These are phyloP conservation scores for Parelbella ahira DNA, from an alignment of 2,888 invertebrate species.

Conservation along the genomic window DNA sequence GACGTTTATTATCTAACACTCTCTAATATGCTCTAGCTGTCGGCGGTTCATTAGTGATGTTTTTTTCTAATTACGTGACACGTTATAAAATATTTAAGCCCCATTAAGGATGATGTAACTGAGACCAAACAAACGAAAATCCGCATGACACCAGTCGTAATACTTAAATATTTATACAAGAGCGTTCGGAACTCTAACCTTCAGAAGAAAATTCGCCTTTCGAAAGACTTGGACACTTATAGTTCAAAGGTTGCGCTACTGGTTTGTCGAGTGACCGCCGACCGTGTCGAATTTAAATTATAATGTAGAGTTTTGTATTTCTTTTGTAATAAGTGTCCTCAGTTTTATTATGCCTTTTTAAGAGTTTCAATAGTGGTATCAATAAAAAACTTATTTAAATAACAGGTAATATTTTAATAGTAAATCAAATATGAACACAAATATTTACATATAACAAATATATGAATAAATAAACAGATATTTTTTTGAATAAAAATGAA, in stretches of 20 bases:
- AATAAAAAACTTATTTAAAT: no score
- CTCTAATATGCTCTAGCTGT: constrained; percentile 8
- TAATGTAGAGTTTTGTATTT: background rate
- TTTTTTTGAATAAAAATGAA: no score
- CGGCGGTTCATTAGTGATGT: constrained; percentile 14
- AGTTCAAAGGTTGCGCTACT: constrained; percentile 67
- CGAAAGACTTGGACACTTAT: constrained; percentile 39
- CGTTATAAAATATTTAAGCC: constrained; percentile 36
- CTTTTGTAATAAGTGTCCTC: background rate
- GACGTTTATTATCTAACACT: constrained; percentile 8
- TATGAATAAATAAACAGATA: no score
- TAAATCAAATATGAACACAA: no score
- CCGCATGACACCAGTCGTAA: constrained; percentile 51
- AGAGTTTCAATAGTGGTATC: no score
- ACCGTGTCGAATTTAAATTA: constrained; percentile 45
- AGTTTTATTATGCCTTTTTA: no score
- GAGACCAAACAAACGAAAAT: constrained; percentile 46
- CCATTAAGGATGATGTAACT: constrained; percentile 52
- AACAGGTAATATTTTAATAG: no score
- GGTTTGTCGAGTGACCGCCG: constrained; percentile 46
- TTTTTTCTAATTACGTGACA: constrained; percentile 29
- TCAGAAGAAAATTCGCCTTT: constrained; percentile 34
- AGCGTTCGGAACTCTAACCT: constrained; percentile 29
- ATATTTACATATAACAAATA: no score
- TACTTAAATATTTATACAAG: constrained; percentile 50